A percentile compares a stretch with the other conserved stretches of the same genome.
phyloP scores from a whole-genome alignment of 92 coral and sea anemone species.

The Paragorgia papillata region DNA sequence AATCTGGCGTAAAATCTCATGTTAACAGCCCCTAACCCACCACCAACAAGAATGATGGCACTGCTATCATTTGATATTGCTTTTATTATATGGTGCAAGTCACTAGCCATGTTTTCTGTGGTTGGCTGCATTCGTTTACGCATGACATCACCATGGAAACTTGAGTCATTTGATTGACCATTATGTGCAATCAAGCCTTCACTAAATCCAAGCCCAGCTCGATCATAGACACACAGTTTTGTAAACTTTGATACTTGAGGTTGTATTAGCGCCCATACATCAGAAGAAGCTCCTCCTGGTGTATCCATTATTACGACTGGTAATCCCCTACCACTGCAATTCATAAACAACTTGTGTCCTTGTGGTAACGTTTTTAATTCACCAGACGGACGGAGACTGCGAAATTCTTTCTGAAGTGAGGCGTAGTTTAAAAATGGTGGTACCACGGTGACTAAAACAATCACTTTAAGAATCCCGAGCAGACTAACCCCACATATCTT shows the following conservation, averaged over 20 bases:
- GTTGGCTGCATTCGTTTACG: conserved; percentile 73
- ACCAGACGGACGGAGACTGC: conserved; percentile 74
- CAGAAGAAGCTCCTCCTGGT: conserved; percentile 87
- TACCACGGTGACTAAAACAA: conserved; percentile 62
- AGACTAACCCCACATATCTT: not conserved
- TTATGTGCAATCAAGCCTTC: conserved; percentile 68
- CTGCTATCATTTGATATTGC: conserved; percentile 65
- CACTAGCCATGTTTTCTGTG: conserved; percentile 89
- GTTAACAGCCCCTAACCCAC: conserved; percentile 88
- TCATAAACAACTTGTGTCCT: conserved; percentile 88
- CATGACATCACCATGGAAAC: conserved; percentile 20
- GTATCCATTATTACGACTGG: conserved; percentile 87
- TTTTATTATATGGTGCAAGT: conserved; percentile 75
- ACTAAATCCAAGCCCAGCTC: conserved; percentile 95
- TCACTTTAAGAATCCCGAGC: conserved; percentile 18
- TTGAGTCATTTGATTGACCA: conserved; percentile 34
- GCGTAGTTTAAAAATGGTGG: conserved; percentile 97
- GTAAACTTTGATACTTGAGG: conserved; percentile 75
- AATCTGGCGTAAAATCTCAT: conserved; percentile 81
- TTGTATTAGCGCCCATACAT: conserved; percentile 73
- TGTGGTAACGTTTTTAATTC: conserved; percentile 75
- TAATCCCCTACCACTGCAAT: conserved; percentile 76
- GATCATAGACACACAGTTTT: conserved; percentile 81
- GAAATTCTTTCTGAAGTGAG: conserved; percentile 72
- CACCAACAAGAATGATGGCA: conserved; percentile 85